phyloP scores from a whole-genome alignment of 2,797 vertebrate species.

The Hafferia zeledoni region DNA sequence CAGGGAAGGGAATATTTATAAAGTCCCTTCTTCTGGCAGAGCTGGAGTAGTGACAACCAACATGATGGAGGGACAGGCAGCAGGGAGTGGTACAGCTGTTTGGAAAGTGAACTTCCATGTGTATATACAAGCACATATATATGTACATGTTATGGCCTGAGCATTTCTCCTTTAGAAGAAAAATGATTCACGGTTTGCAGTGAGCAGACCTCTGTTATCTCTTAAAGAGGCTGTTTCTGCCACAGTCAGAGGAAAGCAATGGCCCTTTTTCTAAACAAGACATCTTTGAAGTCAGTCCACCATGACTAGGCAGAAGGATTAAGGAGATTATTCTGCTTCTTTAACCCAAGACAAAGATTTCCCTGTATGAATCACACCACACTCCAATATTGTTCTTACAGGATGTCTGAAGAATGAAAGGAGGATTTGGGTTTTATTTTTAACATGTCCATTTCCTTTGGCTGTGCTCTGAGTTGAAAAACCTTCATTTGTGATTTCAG shows the following conservation, averaged over 20 bases:
- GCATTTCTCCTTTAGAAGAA: background rate
- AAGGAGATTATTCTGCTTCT: background rate
- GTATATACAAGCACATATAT: no score
- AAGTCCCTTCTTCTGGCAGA: background rate
- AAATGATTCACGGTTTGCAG: background rate
- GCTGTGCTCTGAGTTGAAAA: background rate
- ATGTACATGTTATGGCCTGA: background rate
- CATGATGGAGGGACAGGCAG: background rate
- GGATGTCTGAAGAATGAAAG: background rate
- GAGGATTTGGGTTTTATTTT: background rate
- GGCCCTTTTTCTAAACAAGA: background rate
- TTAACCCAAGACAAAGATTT: background rate
- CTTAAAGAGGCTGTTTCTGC: background rate
- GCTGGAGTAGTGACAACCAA: background rate
- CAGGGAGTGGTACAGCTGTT: background rate
- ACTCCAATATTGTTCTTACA: rapidly evolving
- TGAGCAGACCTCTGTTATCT: background rate
- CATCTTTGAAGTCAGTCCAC: background rate
- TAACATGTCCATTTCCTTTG: background rate
- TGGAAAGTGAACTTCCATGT: background rate
- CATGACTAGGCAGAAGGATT: background rate
- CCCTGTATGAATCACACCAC: background rate
- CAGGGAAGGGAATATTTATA: background rate
- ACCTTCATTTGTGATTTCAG: background rate
- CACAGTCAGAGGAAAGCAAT: background rate